A percentile compares a stretch with the other conserved stretches of the same genome.
Evolutionary conservation across 2,797 vertebrate species (phyloP).

Genomic region (Periparus ater): DNA sequence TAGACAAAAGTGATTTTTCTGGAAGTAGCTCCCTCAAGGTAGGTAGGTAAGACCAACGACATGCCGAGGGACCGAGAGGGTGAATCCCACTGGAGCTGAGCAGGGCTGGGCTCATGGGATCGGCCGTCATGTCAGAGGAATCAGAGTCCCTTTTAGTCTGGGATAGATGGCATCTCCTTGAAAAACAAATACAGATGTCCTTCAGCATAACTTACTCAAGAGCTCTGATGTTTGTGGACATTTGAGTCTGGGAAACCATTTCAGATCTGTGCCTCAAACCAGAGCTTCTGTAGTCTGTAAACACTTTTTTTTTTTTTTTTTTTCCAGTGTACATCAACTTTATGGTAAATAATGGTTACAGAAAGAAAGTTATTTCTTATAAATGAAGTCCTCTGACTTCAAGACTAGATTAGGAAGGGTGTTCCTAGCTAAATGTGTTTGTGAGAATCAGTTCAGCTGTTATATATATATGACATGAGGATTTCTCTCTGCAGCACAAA

Average conservation of each 20-base stretch:
- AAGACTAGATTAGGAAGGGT: background rate
- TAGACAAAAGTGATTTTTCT: background rate
- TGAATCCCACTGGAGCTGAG: background rate
- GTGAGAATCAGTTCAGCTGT: background rate
- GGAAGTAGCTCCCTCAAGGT: background rate
- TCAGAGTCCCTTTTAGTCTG: background rate
- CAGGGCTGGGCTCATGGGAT: background rate
- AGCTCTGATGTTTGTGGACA: background rate
- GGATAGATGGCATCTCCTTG: background rate
- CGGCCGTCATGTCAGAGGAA: background rate
- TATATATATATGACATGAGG: background rate
- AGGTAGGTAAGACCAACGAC: fast-evolving
- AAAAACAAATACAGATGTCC: background rate
- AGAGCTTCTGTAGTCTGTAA: background rate
- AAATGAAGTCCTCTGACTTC: background rate
- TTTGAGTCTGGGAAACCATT: background rate
- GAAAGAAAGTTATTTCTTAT: background rate
- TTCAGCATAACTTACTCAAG: background rate
- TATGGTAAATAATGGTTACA: background rate
- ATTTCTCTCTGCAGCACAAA: background rate
- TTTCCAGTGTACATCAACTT: background rate
- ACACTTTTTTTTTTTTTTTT: background rate
- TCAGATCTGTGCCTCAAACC: background rate
- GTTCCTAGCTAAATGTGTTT: background rate
- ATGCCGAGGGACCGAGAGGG: fast-evolving